Percentiles rank a stretch among this genome's conserved stretches.
Conservation (phyloP, 1,140 invertebrate genomes). For the Drosophila pectinifera region DNA sequence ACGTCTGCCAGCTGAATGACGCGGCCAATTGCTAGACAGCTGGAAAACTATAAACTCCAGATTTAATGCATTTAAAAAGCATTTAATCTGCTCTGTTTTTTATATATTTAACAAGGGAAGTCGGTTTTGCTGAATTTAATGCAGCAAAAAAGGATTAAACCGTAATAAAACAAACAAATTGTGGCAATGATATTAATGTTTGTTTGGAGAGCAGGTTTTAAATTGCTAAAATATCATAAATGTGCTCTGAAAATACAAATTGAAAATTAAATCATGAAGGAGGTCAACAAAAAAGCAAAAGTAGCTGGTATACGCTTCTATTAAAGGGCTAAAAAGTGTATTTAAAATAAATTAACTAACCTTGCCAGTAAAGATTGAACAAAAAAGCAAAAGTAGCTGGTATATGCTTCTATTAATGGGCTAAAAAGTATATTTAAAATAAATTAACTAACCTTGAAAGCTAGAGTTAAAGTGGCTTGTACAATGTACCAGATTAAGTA, state of each 20-base stretch:
- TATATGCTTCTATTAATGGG: background rate
- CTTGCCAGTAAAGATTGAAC: too few relatives aligned
- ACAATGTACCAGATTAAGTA: background rate
- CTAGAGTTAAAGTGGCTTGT: background rate
- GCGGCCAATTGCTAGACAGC: constrained; percentile 23
- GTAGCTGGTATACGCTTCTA: background rate
- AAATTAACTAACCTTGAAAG: too few relatives aligned
- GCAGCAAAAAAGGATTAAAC: background rate
- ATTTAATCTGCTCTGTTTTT: background rate
- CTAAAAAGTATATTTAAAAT: background rate
- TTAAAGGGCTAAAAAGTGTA: background rate
- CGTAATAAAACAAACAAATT: background rate
- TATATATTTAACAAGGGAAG: background rate
- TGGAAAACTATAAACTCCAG: constrained; percentile 25
- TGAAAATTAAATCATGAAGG: background rate
- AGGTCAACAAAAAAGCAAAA: background rate
- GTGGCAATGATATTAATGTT: background rate
- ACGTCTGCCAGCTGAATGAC: constrained; percentile 49
- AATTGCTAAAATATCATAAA: too few relatives aligned
- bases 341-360: background rate
- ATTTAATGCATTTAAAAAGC: constrained; percentile 19
- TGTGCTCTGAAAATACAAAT: too few relatives aligned
- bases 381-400: background rate
- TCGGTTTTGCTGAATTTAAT: background rate
- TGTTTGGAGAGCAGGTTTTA: background rate